Evolutionary conservation across 2,113 vertebrate genomes (phyloP).

Genomic region (Benitochromis conjunctus): DNA sequence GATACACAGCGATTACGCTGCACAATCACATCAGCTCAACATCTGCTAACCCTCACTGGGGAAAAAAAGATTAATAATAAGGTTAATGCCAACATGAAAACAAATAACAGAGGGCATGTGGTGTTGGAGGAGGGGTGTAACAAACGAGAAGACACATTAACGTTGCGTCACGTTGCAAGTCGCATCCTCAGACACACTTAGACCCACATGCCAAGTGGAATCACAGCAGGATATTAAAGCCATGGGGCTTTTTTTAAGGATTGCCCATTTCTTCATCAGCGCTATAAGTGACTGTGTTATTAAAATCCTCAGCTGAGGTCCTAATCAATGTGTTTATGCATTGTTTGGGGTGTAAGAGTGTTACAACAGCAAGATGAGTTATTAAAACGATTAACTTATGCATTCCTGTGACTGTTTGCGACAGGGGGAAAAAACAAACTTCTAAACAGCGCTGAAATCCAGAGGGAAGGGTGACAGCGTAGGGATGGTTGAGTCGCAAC

Average conservation of each 20-base stretch:
- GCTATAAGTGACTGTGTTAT: slow-evolving; percentile 1
- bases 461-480: not conserved
- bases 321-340: not conserved
- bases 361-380: not conserved
- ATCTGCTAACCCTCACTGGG: slow-evolving; percentile 32
- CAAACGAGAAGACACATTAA: slow-evolving; percentile 39
- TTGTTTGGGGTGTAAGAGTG: not conserved
- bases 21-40: slow-evolving; percentile 3
- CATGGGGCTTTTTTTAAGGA: slow-evolving; percentile 30
- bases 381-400: not conserved
- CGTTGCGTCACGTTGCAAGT: slow-evolving; percentile 12
- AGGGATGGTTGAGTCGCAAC: not conserved
- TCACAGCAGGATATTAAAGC: slow-evolving; percentile 39
- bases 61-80: slow-evolving; percentile 27
- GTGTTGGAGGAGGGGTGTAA: not conserved
- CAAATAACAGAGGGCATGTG: slow-evolving; percentile 20
- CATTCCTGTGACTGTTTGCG: not conserved
- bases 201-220: slow-evolving; percentile 21
- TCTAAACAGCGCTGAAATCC: not conserved
- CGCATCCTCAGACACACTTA: slow-evolving; percentile 29
- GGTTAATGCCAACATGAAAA: slow-evolving; percentile 22
- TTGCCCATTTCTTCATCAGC: slow-evolving; percentile 2
- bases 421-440: not conserved
- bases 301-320: not conserved
- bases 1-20: not conserved